phyloP scores from a whole-genome alignment of 2,888 invertebrate genomes.

The Drosophila eohydei region DNA sequence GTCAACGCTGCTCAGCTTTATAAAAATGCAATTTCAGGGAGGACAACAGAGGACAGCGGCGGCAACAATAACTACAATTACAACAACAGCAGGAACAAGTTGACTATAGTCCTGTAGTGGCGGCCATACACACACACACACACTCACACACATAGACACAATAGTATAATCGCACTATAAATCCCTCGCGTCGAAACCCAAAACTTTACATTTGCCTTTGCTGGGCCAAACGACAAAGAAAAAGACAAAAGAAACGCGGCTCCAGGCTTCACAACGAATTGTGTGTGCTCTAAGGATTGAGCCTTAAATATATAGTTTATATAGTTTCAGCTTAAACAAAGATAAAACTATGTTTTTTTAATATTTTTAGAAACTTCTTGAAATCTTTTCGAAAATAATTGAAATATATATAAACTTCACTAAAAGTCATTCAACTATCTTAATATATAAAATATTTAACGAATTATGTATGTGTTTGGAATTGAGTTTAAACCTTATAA shows the following conservation, averaged over 20 bases:
- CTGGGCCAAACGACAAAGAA: conserved; percentile 50
- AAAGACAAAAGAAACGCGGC: conserved; percentile 25
- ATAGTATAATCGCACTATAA: conserved; percentile 69
- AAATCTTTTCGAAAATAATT: too few relatives aligned
- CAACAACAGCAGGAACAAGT: conserved; percentile 19
- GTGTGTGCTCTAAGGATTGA: conserved; percentile 12
- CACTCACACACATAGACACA: conserved; percentile 37
- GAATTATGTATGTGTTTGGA: too few relatives aligned
- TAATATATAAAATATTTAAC: too few relatives aligned
- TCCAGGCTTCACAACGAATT: not conserved
- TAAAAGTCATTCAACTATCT: too few relatives aligned
- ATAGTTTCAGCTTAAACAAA: too few relatives aligned
- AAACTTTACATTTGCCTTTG: conserved; percentile 67
- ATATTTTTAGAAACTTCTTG: too few relatives aligned
- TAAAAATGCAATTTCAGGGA: conserved; percentile 69
- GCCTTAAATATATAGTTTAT: not conserved
- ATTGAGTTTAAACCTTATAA: too few relatives aligned
- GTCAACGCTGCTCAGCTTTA: conserved; percentile 58
- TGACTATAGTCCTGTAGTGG: conserved; percentile 35
- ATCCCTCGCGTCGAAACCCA: conserved; percentile 70
- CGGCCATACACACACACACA: conserved; percentile 30
- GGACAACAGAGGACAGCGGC: conserved; percentile 47
- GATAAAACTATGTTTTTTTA: too few relatives aligned
- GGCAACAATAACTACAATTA: conserved; percentile 30
- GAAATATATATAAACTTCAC: too few relatives aligned